Evolutionary conservation across 1,140 invertebrate genomes (phyloP), one percentile per base, ranked within the genome.

Genomic region (Cydia fagiglandana): DNA sequence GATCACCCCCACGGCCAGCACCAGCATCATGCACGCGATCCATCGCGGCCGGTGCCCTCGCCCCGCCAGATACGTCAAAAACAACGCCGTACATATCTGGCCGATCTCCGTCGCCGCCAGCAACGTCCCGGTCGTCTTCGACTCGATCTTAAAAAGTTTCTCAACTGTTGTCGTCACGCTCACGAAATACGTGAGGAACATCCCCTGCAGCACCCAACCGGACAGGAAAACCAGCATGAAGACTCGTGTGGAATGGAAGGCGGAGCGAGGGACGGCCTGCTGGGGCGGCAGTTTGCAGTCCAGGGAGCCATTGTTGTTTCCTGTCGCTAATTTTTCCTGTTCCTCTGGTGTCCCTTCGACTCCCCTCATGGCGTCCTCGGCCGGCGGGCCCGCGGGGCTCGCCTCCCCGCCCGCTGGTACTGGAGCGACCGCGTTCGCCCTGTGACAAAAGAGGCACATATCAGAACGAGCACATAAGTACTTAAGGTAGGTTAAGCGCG

Each of bases 111-210:
- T 98, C 10, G 98, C 97, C 75, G 97, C 98, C 94, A 99, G 96
- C 80, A 99, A 96, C 61, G 98, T 95, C 0, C 98, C 98, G 0
- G 98, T 99, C 6, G 98, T 98, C 88, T 97, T 98, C 73, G 97
- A 98, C 84, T 98, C 97, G 66, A 99, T 97, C 94, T 98, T 97
- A 89, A 98, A 99, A 45, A 99, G 94, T 93, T 99, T 99, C 92
- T 99, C 98, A 53, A 99, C 97, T 9, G 98, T 99, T 34, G 98
- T 99, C 85, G 99, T 98, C 75, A 98, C 97, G 84, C 97, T 98
- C 41, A 98, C 98, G 88, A 99, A 98, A 91, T 99, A 99, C 24
- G 97, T 98, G 90, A 97, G 97, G 88, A 97, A 98, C 96, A 98
- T 98, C 41, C 98, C 98, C 91, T 98, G 97, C 12, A 98, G 93